A percentile compares a stretch with the other conserved stretches of the same genome.
These are phyloP conservation scores for Lichenostomus cassidix DNA, from an alignment of 2,113 vertebrate species.

Conservation along the genomic window DNA sequence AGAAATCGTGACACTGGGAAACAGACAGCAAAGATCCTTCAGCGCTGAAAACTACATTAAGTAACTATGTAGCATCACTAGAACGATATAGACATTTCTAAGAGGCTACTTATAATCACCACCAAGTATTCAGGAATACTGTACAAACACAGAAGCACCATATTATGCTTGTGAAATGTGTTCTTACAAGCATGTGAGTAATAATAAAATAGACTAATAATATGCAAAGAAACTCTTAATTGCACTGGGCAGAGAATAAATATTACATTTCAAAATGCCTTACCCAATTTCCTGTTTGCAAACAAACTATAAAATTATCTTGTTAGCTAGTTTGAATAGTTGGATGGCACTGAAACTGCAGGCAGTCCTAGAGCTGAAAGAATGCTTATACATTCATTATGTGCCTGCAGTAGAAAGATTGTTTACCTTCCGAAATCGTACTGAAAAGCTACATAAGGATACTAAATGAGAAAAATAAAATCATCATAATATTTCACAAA, in stretches of 20 bases:
- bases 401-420: not conserved
- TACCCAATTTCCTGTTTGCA: not conserved
- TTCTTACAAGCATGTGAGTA: not conserved
- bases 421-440: not conserved
- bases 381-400: not conserved
- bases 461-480: not conserved
- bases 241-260: not conserved
- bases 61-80: not conserved
- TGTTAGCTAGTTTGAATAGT: not conserved
- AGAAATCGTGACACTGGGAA: slow-evolving; percentile 49
- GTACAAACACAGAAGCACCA: not conserved
- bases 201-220: not conserved
- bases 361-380: not conserved
- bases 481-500: not conserved
- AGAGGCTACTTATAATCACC: not conserved
- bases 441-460: not conserved
- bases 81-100: not conserved
- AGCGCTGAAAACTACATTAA: not conserved
- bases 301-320: not conserved
- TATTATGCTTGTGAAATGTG: not conserved
- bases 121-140: not conserved
- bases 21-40: slow-evolving; percentile 18
- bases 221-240: not conserved
- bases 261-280: not conserved
- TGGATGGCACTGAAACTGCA: not conserved